Evolutionary conservation across 2,888 invertebrate species (phyloP), one percentile per base, ranked within the genome.

Genomic region (Drosophila ustulata): DNA sequence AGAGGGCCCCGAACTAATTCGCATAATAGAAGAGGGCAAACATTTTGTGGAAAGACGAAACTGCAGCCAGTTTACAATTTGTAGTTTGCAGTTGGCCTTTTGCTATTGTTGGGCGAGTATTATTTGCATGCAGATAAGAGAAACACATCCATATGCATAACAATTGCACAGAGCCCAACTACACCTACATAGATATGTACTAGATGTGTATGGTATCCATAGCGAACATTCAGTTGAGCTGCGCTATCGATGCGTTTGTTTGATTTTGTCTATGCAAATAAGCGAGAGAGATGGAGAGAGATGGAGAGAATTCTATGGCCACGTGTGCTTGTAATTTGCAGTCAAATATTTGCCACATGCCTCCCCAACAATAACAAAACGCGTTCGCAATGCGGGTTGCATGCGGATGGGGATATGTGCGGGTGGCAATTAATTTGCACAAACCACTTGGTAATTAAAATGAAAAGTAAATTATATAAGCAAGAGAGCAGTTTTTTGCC

Each of bases 361-460:
- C 11, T 25, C 39, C 39, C 39, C 39, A 59, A 63, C 43, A 66
- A 62, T 56, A 67, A 51, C 39, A 51, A 59, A 26, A 49, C 26
- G 58, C 43, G 28, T 26, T 37, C 47, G 39, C 41, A 46, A 43
- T 51, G 57, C 41, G 49, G 53, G 37, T 9, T 3, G 52, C 50
- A 49, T 56, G 43, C 0, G 46, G 13, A 18, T 32, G 57, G 3
- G 28, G 62, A 52, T 63, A 28, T 61, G 70, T 67, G 75, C 63
- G 68, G 56, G 66, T 69, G 88, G 88, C 84, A 85, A 82, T 85
- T 85, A 88, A 88, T 85, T 85, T 88, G 70, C 77, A 77, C 78
- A 78, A 80, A 78, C 85, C 86, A 80, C 83, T 88, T 75, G 77
- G 86, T 82, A 85, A 85, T 85, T 85, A 85, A 85, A 85, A 85